A percentile compares a stretch with the other conserved stretches of the same genome.
Evolutionary conservation across 2,113 vertebrate genomes (phyloP).

Genomic region (Seriola quinqueradiata): DNA sequence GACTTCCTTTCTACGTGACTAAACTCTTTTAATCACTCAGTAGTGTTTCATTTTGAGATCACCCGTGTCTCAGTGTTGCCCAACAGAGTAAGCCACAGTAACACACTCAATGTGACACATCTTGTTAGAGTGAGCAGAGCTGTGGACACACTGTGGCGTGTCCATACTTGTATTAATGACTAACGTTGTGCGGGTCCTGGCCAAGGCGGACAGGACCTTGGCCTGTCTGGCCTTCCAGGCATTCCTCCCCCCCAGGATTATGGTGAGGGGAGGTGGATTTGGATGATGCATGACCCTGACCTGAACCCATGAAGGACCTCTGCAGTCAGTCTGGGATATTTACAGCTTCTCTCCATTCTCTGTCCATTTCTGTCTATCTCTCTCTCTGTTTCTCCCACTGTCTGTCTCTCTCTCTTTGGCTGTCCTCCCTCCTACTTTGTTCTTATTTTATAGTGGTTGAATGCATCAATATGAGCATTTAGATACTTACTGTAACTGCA

Average conservation of each 20-base stretch:
- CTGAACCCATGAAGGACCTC: conserved; percentile 44
- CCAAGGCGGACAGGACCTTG: conserved; percentile 46
- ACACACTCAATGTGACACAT: neutral
- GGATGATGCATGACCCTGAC: conserved; percentile 58
- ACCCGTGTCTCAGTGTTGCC: neutral
- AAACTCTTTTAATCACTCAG: neutral
- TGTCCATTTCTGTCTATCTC: neutral
- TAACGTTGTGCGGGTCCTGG: conserved; percentile 10
- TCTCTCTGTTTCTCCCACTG: neutral
- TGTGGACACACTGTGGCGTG: conserved; percentile 14
- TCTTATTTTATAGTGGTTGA: neutral
- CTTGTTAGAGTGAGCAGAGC: conserved; percentile 12
- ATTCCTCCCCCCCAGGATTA: conserved; percentile 43
- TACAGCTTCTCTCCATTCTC: conserved; percentile 17
- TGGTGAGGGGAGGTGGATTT: conserved; percentile 35
- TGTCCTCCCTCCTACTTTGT: neutral
- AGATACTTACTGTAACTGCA: neutral
- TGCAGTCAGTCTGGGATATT: conserved; percentile 50
- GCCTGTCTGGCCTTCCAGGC: conserved; percentile 49
- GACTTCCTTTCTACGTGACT: neutral
- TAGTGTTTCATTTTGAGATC: neutral
- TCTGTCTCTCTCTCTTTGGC: neutral
- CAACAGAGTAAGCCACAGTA: neutral
- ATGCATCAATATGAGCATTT: neutral
- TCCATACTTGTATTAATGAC: conserved; percentile 36